These are phyloP conservation scores for Elanoides forficatus DNA, from an alignment of 2,113 vertebrate species.

Conservation along the genomic window DNA sequence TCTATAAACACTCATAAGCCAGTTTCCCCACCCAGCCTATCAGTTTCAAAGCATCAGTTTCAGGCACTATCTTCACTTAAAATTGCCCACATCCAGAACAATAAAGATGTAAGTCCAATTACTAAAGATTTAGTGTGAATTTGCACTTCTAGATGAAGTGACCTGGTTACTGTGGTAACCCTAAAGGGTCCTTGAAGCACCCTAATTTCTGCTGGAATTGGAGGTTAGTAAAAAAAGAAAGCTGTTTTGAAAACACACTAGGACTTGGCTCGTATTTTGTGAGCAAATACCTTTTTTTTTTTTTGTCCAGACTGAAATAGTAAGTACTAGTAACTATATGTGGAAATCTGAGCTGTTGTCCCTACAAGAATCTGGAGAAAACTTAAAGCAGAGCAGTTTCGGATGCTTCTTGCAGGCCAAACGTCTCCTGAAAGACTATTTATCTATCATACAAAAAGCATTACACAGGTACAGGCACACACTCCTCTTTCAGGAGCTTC, in stretches of 20 bases:
- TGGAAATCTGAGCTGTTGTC: not conserved
- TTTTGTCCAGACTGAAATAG: not conserved
- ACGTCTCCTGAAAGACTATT: not conserved
- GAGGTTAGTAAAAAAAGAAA: not conserved
- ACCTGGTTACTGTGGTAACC: not conserved
- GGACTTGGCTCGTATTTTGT: not conserved
- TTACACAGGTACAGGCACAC: fast-evolving
- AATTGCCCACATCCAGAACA: not conserved
- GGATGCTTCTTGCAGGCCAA: not conserved
- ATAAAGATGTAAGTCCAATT: not conserved
- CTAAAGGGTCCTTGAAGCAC: not conserved
- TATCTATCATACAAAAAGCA: not conserved
- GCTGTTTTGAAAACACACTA: not conserved
- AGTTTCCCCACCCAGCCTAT: not conserved
- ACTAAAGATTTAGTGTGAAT: not conserved
- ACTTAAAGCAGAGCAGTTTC: not conserved
- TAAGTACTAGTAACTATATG: not conserved
- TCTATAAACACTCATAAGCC: not conserved
- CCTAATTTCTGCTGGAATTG: not conserved
- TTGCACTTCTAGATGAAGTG: not conserved
- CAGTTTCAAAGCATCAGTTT: not conserved
- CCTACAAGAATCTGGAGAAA: not conserved
- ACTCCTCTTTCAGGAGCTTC: not conserved
- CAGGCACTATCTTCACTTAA: not conserved
- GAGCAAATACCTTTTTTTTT: not conserved